These are phyloP conservation scores for Megalurothrips usitatus DNA, from an alignment of 2,888 invertebrate genomes.

Conservation along the genomic window DNA sequence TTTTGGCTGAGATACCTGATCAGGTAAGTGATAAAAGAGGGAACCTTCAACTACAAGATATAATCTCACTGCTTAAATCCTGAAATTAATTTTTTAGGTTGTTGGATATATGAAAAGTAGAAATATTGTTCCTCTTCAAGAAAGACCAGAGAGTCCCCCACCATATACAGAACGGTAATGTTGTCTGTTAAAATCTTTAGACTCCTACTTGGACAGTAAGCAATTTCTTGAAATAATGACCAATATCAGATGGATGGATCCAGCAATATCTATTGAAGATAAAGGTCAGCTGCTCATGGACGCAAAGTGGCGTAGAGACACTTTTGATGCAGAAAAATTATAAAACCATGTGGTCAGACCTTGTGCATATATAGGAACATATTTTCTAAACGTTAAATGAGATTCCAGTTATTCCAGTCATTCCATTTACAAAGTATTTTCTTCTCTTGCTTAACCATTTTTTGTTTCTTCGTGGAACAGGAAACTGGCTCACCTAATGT, in stretches of 20 bases:
- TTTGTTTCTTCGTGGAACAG: not conserved
- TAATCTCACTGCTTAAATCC: not conserved
- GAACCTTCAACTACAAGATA: not conserved
- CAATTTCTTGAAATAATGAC: too few relatives aligned
- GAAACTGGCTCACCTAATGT: not conserved
- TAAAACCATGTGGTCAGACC: too few relatives aligned
- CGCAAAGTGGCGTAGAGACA: too few relatives aligned
- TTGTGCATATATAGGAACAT: too few relatives aligned
- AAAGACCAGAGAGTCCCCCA: constrained; percentile 30
- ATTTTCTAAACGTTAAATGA: too few relatives aligned
- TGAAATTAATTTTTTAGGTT: constrained; percentile 38
- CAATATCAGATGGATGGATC: too few relatives aligned
- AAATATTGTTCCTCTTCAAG: constrained; percentile 39
- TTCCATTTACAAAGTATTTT: not conserved
- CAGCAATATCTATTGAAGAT: too few relatives aligned
- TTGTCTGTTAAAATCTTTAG: not conserved
- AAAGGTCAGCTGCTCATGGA: too few relatives aligned
- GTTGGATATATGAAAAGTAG: constrained; percentile 49
- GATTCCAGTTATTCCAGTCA: too few relatives aligned
- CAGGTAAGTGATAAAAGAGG: constrained; percentile 40
- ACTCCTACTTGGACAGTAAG: too few relatives aligned
- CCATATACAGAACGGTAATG: constrained; percentile 16
- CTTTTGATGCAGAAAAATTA: too few relatives aligned
- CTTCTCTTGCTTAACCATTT: not conserved
- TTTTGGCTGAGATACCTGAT: constrained; percentile 54